Evolutionary conservation across 2,888 invertebrate species (phyloP).

Genomic region (Ochropleura plecta): DNA sequence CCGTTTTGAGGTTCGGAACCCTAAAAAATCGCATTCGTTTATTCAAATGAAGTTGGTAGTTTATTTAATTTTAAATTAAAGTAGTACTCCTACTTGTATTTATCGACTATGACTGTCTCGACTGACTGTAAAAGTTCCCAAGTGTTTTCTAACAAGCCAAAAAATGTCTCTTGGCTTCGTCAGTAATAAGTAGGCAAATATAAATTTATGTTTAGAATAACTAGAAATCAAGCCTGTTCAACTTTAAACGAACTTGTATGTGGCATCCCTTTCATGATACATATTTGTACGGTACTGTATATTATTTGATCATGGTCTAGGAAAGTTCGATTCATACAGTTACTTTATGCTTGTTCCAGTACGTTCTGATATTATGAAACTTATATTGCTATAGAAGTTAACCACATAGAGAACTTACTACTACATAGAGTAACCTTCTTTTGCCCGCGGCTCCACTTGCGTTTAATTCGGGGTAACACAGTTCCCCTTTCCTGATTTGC

Average conservation of each 20-base stretch:
- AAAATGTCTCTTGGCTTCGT: neutral
- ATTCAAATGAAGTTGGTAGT: too few species aligned
- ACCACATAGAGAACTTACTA: neutral
- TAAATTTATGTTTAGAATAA: neutral
- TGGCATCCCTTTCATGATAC: neutral
- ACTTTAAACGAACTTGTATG: neutral
- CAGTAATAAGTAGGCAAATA: neutral
- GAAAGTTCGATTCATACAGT: neutral
- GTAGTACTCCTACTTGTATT: too few species aligned
- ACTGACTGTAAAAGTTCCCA: neutral
- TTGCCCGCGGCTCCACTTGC: too few species aligned
- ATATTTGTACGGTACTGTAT: neutral
- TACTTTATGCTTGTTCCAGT: neutral
- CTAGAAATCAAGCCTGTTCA: neutral
- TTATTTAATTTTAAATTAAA: too few species aligned
- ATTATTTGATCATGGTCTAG: neutral
- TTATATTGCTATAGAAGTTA: neutral
- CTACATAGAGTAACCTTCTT: too few species aligned
- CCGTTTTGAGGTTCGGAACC: too few species aligned
- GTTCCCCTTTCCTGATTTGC: too few species aligned
- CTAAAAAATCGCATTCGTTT: neutral
- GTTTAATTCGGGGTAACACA: too few species aligned
- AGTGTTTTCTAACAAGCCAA: neutral
- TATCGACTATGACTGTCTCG: neutral
- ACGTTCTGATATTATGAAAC: conserved; percentile 12